These are phyloP conservation scores for Euplexia lucipara DNA, from an alignment of 2,888 invertebrate genomes.

Conservation along the genomic window DNA sequence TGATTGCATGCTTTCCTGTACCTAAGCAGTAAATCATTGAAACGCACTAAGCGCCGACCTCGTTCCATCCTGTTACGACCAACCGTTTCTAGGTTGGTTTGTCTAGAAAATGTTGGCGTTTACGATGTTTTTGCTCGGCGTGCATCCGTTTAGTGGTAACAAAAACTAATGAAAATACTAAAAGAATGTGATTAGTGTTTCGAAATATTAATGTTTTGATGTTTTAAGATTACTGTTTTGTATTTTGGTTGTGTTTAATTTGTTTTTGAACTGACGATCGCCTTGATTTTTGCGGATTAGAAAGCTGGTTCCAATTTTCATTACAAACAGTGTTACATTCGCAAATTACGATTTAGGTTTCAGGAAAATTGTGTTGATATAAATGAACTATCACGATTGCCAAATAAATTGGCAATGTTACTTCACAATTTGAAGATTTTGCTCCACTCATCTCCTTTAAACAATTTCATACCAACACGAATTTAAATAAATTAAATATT, in stretches of 20 bases:
- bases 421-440: neutral
- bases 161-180: conserved; percentile 13
- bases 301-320: neutral
- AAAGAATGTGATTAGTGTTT: conserved; percentile 5
- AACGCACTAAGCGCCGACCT: conserved; percentile 55
- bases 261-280: neutral
- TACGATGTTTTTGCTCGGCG: conserved; percentile 7
- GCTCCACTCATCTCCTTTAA: conserved; percentile 6
- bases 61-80: conserved; percentile 59
- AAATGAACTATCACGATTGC: neutral
- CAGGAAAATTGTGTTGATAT: no score
- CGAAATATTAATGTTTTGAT: conserved; percentile 20
- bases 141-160: conserved; percentile 29
- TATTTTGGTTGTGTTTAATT: neutral
- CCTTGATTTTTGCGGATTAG: conserved; percentile 18
- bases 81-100: conserved; percentile 47
- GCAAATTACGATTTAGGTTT: no score
- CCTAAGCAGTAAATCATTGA: conserved; percentile 44
- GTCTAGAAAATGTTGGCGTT: conserved; percentile 46
- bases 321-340: neutral
- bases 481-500: conserved; percentile 20
- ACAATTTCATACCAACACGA: neutral
- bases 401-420: neutral
- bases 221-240: neutral
- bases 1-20: conserved; percentile 63